Evolutionary conservation across 1,140 invertebrate species (phyloP), one percentile per base, ranked within the genome.

Genomic region (Riptortus pedestris): DNA sequence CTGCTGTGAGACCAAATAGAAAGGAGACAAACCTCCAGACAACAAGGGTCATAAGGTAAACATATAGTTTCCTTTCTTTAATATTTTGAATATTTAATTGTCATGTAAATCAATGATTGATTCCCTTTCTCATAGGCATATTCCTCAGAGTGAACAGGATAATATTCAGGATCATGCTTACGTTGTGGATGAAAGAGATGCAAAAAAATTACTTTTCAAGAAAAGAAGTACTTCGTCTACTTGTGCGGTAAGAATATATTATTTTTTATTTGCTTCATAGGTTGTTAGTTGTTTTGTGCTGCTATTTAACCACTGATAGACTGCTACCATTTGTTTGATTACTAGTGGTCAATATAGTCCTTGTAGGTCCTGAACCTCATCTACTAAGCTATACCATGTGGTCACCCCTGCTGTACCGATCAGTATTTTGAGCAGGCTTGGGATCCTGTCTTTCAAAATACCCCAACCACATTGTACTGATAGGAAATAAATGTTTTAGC

Each of bases 191-290:
- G 88, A 90, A 48, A 81, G 80, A 66, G 82, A 81, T 26, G 81
- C 83, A 60, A 80, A 86, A 67, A 92, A 92, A 70, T 82, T 87
- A 48, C 79, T 90, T 11, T 89, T 93, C 66, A 91, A 91, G 71
- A 93, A 93, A 71, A 77, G 88, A 70, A 91, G 88, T 71, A 88
- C 88, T 18, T 91, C 88, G 0, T 91, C 88, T 0, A 88, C 88
- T 52, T 90, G 88, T 68, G 85, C 88, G 52, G 86, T 88, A 78
- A 79, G 77, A 77, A 63, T 43, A 60, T 63, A 16, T 18, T 52
- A 11, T 20, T 24, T 18, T 26, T 2, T 65, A 31, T 57, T 52
- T 14, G 14, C 31, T 7, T 38, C n/a, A 38, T 38, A 38, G 5
- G 5, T 38, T 38, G 14, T 38, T 38, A 38, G 5, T 38, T 7